A percentile compares a stretch with the other conserved stretches of the same genome.
phyloP scores from a whole-genome alignment of 2,797 vertebrate genomes.

The Danio aesculapii region DNA sequence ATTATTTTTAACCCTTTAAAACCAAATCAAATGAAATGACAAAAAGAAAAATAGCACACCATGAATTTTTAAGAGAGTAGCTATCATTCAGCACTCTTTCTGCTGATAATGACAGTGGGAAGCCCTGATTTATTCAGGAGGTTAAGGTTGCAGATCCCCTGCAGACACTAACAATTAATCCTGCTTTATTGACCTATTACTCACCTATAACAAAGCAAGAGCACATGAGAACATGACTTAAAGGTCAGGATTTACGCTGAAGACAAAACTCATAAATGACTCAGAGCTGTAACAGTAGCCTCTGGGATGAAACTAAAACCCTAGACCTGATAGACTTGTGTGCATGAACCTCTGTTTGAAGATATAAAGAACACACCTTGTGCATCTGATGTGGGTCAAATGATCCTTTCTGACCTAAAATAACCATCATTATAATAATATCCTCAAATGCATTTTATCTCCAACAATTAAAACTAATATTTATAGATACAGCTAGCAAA shows the following conservation, averaged over 20 bases:
- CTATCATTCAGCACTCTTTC: background rate
- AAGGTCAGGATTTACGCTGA: constrained; percentile 64
- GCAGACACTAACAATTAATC: constrained; percentile 45
- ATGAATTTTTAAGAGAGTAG: constrained; percentile 3
- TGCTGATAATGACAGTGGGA: background rate
- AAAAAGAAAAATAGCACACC: background rate
- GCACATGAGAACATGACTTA: constrained; percentile 26
- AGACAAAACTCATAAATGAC: constrained; percentile 69
- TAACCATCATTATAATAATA: background rate
- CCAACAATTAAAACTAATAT: constrained; percentile 6
- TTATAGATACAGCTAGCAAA: too few species aligned
- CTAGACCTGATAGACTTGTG: constrained; percentile 35
- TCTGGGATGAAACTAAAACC: constrained; percentile 66
- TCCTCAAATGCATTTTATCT: constrained; percentile 16
- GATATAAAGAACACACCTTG: background rate
- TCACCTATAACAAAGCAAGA: constrained; percentile 31
- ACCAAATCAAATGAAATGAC: background rate
- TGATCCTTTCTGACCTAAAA: background rate
- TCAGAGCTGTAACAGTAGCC: constrained; percentile 65
- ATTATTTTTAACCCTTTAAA: background rate
- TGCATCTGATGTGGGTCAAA: background rate
- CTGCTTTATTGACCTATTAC: constrained; percentile 50
- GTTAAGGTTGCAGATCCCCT: constrained; percentile 73
- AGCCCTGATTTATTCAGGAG: constrained; percentile 55
- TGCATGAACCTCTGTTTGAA: background rate